Percentiles rank a stretch among this genome's conserved stretches.
Conservation (phyloP, 2,797 vertebrate genomes). For the Rhynchonycteris naso region DNA sequence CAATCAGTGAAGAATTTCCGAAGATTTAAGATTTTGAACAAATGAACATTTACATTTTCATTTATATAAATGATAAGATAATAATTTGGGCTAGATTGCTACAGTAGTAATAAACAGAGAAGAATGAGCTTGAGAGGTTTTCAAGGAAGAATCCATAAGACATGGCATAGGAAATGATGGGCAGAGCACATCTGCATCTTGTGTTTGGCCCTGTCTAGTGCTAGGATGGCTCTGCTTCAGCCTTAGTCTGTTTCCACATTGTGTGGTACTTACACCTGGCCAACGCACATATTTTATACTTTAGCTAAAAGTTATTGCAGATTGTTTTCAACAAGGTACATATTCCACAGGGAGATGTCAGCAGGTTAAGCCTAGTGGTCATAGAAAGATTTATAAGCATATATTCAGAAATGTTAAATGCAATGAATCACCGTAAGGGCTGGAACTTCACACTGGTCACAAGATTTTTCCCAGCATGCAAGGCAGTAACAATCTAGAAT, state of each 20-base stretch:
- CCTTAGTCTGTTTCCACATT: neutral
- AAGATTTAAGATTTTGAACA: too few species aligned
- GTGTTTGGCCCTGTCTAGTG: neutral
- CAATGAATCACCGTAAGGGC: neutral
- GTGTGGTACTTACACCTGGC: neutral
- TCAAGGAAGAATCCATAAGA: neutral
- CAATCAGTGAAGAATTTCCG: too few species aligned
- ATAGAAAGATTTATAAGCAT: neutral
- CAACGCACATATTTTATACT: neutral
- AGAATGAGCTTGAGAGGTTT: neutral
- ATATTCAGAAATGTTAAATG: neutral
- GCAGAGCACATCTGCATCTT: neutral
- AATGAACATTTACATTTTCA: too few species aligned
- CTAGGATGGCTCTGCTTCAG: neutral
- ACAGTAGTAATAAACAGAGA: neutral
- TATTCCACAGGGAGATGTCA: neutral
- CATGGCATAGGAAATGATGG: too few species aligned
- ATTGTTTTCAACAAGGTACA: constrained; percentile 18
- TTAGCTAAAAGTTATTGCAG: constrained; percentile 7
- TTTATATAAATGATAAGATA: neutral
- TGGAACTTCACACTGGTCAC: neutral
- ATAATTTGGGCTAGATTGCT: neutral
- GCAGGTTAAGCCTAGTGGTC: neutral
- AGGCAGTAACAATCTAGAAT: neutral
- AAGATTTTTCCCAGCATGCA: neutral